Percentiles rank a stretch among this genome's conserved stretches.
Conservation (phyloP, 2,113 vertebrate species). For the Ranitomeya imitator region DNA sequence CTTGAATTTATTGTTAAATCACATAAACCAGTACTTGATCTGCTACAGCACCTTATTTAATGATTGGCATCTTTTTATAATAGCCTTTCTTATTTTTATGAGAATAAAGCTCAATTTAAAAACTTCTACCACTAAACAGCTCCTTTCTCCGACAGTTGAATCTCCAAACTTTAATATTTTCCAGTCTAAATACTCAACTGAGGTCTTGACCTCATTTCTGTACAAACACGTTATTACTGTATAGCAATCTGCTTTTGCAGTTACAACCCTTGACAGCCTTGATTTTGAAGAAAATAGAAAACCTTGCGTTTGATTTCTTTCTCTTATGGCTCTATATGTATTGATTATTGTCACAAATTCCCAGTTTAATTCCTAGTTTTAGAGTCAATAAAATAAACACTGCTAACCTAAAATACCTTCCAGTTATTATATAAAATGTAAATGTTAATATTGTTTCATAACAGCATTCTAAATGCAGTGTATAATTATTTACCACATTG, state of each 20-base stretch:
- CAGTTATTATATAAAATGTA: neutral
- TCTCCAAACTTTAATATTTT: slow-evolving; percentile 39
- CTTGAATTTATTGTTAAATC: neutral
- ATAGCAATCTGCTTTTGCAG: slow-evolving; percentile 37
- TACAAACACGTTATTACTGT: slow-evolving; percentile 35
- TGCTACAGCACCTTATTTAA: neutral
- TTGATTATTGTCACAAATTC: neutral
- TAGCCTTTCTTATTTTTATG: slow-evolving; percentile 30
- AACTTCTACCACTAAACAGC: slow-evolving; percentile 3
- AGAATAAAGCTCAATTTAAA: slow-evolving; percentile 1
- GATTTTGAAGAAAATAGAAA: slow-evolving; percentile 20
- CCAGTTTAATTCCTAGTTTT: neutral
- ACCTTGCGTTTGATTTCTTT: neutral
- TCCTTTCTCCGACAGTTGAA: slow-evolving; percentile 20
- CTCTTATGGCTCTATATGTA: neutral
- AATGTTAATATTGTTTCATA: neutral
- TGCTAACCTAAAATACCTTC: no score
- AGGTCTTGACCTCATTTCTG: slow-evolving; percentile 44
- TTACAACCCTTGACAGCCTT: slow-evolving; percentile 33
- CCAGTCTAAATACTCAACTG: slow-evolving; percentile 45
- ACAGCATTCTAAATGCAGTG: neutral
- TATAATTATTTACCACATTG: no score
- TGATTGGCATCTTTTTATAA: slow-evolving; percentile 11
- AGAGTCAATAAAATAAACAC: neutral
- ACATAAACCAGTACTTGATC: neutral